Percentiles rank a stretch among this genome's conserved stretches.
Conservation (phyloP, 2,888 invertebrate genomes). For the Steromphala cineraria region DNA sequence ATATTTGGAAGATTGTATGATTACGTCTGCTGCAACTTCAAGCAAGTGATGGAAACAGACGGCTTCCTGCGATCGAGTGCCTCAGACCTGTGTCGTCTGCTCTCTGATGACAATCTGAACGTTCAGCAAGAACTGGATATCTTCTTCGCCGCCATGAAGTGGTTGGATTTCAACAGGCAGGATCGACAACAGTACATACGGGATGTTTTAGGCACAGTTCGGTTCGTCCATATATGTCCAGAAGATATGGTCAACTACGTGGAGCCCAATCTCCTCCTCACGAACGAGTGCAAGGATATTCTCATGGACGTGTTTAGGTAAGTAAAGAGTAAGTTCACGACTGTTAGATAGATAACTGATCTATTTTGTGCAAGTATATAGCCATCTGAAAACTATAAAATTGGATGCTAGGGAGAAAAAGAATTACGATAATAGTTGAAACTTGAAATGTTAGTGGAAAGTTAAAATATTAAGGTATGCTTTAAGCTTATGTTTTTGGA, state of each 20-base stretch:
- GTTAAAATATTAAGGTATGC: too few species aligned
- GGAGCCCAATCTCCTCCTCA: constrained; percentile 51
- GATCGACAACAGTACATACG: constrained; percentile 47
- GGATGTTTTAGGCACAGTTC: constrained; percentile 51
- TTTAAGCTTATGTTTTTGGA: too few species aligned
- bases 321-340: not conserved
- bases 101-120: constrained; percentile 50
- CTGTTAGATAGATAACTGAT: too few species aligned
- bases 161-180: constrained; percentile 58
- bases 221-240: constrained; percentile 55
- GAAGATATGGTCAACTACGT: constrained; percentile 56
- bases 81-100: constrained; percentile 44
- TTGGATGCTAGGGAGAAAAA: too few species aligned
- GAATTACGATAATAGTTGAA: too few species aligned
- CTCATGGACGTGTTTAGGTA: constrained; percentile 55
- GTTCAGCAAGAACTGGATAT: constrained; percentile 53
- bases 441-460: too few species aligned
- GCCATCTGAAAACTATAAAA: too few species aligned
- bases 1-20: constrained; percentile 36
- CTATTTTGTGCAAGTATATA: too few species aligned
- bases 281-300: constrained; percentile 53
- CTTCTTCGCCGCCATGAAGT: constrained; percentile 56
- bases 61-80: constrained; percentile 47
- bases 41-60: constrained; percentile 39
- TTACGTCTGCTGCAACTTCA: constrained; percentile 49